Base-by-base conservation (phyloP, 92 coral and sea anemone genomes). In the Plumapathes pennacea region DNA sequence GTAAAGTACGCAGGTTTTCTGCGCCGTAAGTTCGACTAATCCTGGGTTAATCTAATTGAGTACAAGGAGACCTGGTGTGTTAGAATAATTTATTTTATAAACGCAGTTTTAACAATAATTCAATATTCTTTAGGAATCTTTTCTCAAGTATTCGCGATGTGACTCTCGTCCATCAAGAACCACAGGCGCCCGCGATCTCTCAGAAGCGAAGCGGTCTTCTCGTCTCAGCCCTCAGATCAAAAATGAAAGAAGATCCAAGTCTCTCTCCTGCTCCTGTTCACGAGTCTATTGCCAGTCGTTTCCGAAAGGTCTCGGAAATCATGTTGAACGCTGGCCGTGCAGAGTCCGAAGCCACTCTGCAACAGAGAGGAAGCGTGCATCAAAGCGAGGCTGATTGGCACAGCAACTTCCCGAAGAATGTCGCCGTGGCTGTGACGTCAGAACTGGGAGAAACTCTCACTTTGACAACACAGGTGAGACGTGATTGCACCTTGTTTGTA, bases 351-450 rank as follows among this genome's bases (percentile, higher is more conserved):
- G 46, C 38, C 20, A 48, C 43, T 28, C 61, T 60, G 17, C 69
- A 64, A 23, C 76, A 76, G 8, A 41, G 57, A 10, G 30, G 48
- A 9, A 90, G 83, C 25, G 28, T 49, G 18, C 84, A 81, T 21
- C 56, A 48, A 25, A 57, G 32, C 6, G 88, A 88, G 36, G 71
- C 39, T 15, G 97, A 84, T 25, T 94, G 94, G 97, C 80, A 83
- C 24, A 83, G 71, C 25, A 60, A 87, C 14, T 75, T 80, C 25
- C 72, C 94, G 40, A 59, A 54, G 50, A 89, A 64, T 54, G 64
- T 77, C 17, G 99, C 99, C 15, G 77, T 76, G 11, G 94, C 79
- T 25, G 97, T 94, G 9, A 71, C 46, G 14, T 94, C 97, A n/a
- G 86, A 59, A 20, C 74, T 79, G 6, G 97, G 99, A 24, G 99